Conservation (phyloP, 2,113 vertebrate genomes). For the Leptosomus discolor region DNA sequence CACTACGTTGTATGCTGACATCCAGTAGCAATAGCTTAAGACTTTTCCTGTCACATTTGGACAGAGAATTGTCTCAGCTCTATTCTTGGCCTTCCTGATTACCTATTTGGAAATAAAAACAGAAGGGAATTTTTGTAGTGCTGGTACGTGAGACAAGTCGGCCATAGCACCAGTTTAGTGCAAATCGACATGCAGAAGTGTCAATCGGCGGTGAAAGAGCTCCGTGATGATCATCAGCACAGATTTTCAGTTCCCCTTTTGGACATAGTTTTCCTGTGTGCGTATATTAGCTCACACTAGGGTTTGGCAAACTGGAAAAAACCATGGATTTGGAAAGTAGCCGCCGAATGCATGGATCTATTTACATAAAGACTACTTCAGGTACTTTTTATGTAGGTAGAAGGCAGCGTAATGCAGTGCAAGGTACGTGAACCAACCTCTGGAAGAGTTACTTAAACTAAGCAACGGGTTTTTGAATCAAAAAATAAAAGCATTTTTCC, state of each 20-base stretch:
- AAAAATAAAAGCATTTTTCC: neutral
- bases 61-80: neutral
- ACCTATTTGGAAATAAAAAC: neutral
- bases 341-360: neutral
- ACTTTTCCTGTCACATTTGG: neutral
- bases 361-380: neutral
- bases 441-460: neutral
- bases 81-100: neutral
- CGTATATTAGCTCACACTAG: neutral
- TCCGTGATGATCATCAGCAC: neutral
- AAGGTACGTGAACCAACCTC: neutral
- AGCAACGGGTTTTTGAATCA: accelerated
- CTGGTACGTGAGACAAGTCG: neutral
- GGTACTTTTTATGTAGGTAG: neutral
- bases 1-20: neutral
- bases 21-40: neutral
- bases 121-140: neutral
- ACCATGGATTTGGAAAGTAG: neutral
- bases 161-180: neutral
- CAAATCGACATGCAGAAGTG: neutral
- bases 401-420: neutral
- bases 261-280: neutral
- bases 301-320: neutral
- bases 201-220: accelerated
- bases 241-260: neutral